Evolutionary conservation across 1,140 invertebrate species (phyloP), one percentile per base, ranked within the genome.

Genomic region (Lordiphosa stackelbergi): DNA sequence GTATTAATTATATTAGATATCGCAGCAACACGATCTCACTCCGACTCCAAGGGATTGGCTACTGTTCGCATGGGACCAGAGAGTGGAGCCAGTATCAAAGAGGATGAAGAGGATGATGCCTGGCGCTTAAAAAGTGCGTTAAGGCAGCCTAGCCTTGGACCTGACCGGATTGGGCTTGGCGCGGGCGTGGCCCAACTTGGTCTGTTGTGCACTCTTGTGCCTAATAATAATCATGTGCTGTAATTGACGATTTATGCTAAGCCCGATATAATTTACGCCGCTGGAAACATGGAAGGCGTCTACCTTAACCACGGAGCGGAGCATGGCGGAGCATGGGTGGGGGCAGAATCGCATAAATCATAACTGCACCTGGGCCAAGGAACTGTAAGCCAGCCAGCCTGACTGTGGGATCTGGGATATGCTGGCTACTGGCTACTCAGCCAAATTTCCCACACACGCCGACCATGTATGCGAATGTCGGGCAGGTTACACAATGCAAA

Each of bases 221-320:
- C 74, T 79, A 79, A 79, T 79, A 79, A 79, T 79, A 79, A 79
- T 81, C 75, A 79, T 79, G 74, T 79, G 74, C 75, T 79, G 74
- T 79, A 79, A 79, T 79, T 79, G 74, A 71, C 74, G 74, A 79
- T 79, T 79, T 79, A 79, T 79, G 74, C 75, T 79, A 81, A 81
- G 75, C 75, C 71, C 77, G 69, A 79, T 75, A 79, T 79, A 79
- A 79, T 79, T 79, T 79, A 79, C 75, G 77, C 75, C 75, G 77
- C 63, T 71, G 66, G 66, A 75, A 81, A 75, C 71, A 41, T 71
- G 47, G 16, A 64, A 46, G 59, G 74, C 70, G 75, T 56, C 75
- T 42, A 64, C 74, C 57, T 64, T 49, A 64, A 64, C 57, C 56
- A 56, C 57, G 60, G 38, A 36, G n/a, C n/a, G n/a, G n/a, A n/a